Evolutionary conservation across 2,113 vertebrate species (phyloP).

Genomic region (Sorex fumeus): DNA sequence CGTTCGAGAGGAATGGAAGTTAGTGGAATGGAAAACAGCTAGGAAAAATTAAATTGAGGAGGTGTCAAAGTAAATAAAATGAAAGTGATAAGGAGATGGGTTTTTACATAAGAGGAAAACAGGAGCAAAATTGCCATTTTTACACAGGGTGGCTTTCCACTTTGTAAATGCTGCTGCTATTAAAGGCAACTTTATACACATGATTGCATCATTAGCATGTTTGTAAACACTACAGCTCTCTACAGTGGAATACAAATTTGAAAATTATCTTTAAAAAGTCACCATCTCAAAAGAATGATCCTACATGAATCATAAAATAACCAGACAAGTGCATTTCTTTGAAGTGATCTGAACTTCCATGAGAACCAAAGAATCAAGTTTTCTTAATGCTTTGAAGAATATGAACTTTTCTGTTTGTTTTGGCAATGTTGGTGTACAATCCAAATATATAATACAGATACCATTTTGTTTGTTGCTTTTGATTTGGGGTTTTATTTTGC

Average conservation of each 20-base stretch:
- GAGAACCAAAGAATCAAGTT: conserved; percentile 31
- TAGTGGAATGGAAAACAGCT: conserved; percentile 37
- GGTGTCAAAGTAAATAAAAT: conserved; percentile 15
- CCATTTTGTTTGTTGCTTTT: too few relatives aligned
- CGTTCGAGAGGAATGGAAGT: conserved; percentile 26
- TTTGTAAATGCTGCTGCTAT: conserved; percentile 32
- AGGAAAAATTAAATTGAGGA: conserved; percentile 41
- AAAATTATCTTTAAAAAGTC: conserved; percentile 26
- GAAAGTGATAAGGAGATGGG: background rate
- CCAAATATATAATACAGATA: too few relatives aligned
- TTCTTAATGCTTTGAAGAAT: conserved; percentile 37
- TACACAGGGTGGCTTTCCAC: background rate
- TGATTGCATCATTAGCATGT: background rate
- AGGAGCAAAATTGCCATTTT: conserved; percentile 40
- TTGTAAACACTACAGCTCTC: conserved; percentile 9
- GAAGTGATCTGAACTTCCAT: conserved; percentile 50
- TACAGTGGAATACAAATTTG: conserved; percentile 38
- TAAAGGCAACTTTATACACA: conserved; percentile 25
- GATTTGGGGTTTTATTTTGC: too few relatives aligned
- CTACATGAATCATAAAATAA: conserved; percentile 41
- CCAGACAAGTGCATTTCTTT: background rate
- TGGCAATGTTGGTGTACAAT: too few relatives aligned
- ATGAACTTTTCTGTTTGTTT: too few relatives aligned
- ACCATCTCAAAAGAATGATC: conserved; percentile 31
- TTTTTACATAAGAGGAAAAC: background rate